Evolutionary conservation across 2,888 invertebrate species (phyloP), one percentile per base, ranked within the genome.

Genomic region (Sesia apiformis): DNA sequence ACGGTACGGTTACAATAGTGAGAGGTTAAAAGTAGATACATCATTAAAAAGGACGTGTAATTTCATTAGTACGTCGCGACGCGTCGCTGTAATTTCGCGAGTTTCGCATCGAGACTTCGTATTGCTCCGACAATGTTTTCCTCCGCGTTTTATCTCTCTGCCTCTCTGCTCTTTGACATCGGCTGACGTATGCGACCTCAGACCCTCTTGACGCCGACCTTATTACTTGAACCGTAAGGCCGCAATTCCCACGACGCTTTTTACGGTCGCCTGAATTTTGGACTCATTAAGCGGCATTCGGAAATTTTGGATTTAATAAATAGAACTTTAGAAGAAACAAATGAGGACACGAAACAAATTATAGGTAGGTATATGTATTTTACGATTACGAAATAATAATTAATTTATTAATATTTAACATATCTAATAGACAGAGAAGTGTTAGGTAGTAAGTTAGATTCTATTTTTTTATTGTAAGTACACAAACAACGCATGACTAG

Each of bases 131-230:
- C 74, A 74, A 76, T 85, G 79, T 85, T 84, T 84, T 83, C 82
- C 85, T 83, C 75, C 74, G 72, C 74, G 75, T 72, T 84, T 58
- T 61, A 60, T 62, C 77, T 76, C 74, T 72, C 71, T 72, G 70
- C 66, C 71, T 79, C 74, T 74, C 72, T 81, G 82, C 86, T 88
- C 86, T 88, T 83, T 87, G 87, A 87, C 87, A 85, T 78, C 76
- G 72, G 65, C 76, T 83, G 83, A 83, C 78, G 81, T 72, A 70
- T 61, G 66, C 76, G 74, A 74, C 73, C 71, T 65, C 70, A 60
- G 58, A 58, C 38, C 62, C 49, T 60, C 60, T 61, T 63, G 66
- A 71, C 67, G 60, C 74, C 72, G 67, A 76, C 84, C 76, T 73
- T 86, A 82, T 69, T 52, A 23, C 52, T 3, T 54, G 52, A 7